These are phyloP conservation scores for Holocentrus rufus DNA, from an alignment of 2,797 vertebrate genomes.

Conservation along the genomic window DNA sequence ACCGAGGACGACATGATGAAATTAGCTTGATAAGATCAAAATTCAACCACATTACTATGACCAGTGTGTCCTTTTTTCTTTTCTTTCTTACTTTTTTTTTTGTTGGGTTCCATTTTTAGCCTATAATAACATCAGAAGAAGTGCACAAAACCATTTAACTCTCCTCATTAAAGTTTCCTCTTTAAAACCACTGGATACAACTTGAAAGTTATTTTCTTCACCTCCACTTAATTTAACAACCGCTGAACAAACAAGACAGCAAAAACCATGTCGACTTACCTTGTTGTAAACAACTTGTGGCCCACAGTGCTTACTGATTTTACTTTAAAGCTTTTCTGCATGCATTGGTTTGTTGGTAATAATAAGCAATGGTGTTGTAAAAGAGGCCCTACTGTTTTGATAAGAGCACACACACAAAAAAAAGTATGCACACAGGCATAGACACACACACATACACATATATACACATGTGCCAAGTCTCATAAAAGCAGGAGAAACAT, in stretches of 20 bases:
- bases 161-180: constrained; percentile 27
- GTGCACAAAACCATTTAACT: constrained; percentile 16
- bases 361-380: background rate
- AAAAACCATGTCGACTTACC: background rate
- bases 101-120: constrained; percentile 22
- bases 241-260: constrained; percentile 8
- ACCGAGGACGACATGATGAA: background rate
- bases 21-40: constrained; percentile 8
- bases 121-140: constrained; percentile 9
- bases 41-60: background rate
- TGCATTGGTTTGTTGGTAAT: constrained; percentile 8
- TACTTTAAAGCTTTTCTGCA: constrained; percentile 4
- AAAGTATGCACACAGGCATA: constrained; percentile 29
- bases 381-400: constrained; percentile 23
- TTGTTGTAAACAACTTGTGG: constrained; percentile 6
- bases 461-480: constrained; percentile 26
- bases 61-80: background rate
- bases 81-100: background rate
- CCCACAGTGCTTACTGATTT: background rate
- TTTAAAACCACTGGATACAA: constrained; percentile 35
- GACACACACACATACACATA: background rate
- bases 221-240: constrained; percentile 10
- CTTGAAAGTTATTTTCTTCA: constrained; percentile 40
- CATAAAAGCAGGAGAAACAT: constrained; percentile 57
- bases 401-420: constrained; percentile 5